Conservation (phyloP, 2,797 vertebrate species). For the Diplodus sargus region DNA sequence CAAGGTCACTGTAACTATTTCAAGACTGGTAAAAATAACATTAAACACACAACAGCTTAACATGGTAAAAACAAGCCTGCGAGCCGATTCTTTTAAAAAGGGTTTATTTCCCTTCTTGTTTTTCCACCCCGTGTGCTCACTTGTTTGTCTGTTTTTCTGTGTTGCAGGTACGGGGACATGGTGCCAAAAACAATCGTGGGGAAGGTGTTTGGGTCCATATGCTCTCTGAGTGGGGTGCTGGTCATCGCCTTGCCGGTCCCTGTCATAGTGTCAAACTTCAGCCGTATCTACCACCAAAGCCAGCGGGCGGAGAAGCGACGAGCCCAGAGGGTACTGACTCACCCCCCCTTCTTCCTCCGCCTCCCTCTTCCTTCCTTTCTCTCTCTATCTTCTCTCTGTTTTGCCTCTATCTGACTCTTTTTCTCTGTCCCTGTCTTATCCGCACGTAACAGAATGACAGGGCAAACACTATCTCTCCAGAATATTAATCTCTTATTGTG, state of each 20-base stretch:
- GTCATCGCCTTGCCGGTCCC: conserved; percentile 96
- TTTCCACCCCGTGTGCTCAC: conserved; percentile 43
- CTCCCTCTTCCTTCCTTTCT: conserved; percentile 6
- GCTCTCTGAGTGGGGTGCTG: conserved; percentile 95
- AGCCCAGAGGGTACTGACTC: conserved; percentile 91
- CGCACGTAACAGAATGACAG: conserved; percentile 74
- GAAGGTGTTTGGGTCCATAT: conserved; percentile 97
- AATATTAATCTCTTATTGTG: conserved; percentile 78
- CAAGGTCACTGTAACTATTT: conserved; percentile 75
- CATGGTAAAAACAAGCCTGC: conserved; percentile 48
- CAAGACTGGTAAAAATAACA: conserved; percentile 70
- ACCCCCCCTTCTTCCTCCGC: conserved; percentile 16
- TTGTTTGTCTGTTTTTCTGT: conserved; percentile 53
- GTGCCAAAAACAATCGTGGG: conserved; percentile 97
- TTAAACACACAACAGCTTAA: conserved; percentile 46
- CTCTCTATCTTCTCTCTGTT: conserved; percentile 53
- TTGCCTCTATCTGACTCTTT: conserved; percentile 60
- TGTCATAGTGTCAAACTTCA: conserved; percentile 98
- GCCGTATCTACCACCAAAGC: conserved; percentile 97
- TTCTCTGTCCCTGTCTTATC: conserved; percentile 72
- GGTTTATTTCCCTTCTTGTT: neutral
- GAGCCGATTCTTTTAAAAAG: conserved; percentile 14
- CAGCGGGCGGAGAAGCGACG: conserved; percentile 95
- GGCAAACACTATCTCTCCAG: conserved; percentile 71
- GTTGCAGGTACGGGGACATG: conserved; percentile 95